Percentiles rank a stretch among this genome's conserved stretches.
Conservation (phyloP, 2,797 vertebrate genomes). For the Artibeus lituratus region DNA sequence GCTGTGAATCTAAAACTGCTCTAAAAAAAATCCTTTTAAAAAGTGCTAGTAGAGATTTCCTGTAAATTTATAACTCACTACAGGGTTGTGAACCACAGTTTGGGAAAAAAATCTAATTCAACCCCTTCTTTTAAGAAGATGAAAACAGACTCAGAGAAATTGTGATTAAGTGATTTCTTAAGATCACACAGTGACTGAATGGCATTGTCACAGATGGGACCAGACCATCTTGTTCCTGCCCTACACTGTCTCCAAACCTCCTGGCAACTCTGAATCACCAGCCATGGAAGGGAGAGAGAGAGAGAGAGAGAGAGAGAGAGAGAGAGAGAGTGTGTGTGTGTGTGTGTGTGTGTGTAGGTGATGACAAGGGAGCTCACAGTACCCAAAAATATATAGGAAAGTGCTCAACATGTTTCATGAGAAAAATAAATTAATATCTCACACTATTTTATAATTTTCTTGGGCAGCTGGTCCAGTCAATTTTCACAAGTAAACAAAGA, state of each 20-base stretch:
- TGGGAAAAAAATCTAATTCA: not conserved
- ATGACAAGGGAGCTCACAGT: not conserved
- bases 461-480: not conserved
- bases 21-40: not conserved
- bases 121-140: not conserved
- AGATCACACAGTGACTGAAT: not conserved
- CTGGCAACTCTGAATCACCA: not conserved
- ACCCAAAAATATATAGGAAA: not conserved
- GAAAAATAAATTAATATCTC: slow-evolving; percentile 21
- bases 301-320: too few relatives aligned
- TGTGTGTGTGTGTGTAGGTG: not conserved
- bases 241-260: not conserved
- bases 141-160: not conserved
- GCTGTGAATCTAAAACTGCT: not conserved
- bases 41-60: not conserved
- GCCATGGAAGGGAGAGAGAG: not conserved
- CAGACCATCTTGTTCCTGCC: not conserved
- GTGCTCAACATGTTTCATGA: not conserved
- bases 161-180: not conserved
- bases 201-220: not conserved
- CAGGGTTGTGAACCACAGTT: not conserved
- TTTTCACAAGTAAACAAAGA: slow-evolving; percentile 25
- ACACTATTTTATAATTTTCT: slow-evolving; percentile 35
- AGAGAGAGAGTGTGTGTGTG: not conserved
- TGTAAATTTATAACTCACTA: not conserved